Evolutionary conservation across 2,888 invertebrate species (phyloP).

Genomic region (Ceraclea dissimilis): DNA sequence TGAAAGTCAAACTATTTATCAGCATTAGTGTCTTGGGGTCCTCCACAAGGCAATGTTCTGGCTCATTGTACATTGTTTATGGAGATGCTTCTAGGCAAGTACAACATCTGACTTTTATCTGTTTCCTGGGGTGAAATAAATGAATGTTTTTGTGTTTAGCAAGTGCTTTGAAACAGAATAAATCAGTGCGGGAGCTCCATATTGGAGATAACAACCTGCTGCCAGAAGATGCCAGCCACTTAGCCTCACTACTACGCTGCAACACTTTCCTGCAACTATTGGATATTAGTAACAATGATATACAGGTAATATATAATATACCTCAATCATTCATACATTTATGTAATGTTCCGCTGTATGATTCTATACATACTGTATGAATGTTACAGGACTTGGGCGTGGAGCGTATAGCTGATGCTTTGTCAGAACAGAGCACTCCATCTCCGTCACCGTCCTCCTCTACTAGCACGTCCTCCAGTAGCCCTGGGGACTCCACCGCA

Average conservation of each 20-base stretch:
- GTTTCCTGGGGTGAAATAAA: too few relatives aligned
- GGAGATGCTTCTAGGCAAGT: not conserved
- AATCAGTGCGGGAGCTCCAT: conserved; percentile 68
- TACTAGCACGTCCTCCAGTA: conserved; percentile 38
- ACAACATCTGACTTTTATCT: too few relatives aligned
- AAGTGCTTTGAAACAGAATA: conserved; percentile 71
- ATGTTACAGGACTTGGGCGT: conserved; percentile 58
- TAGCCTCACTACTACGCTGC: conserved; percentile 64
- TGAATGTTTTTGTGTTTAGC: too few relatives aligned
- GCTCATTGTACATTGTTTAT: not conserved
- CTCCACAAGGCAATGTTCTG: too few relatives aligned
- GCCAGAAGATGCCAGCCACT: conserved; percentile 66
- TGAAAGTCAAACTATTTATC: too few relatives aligned
- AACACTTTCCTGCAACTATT: conserved; percentile 71
- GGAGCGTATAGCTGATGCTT: conserved; percentile 63
- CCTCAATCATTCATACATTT: not conserved
- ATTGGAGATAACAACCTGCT: conserved; percentile 75
- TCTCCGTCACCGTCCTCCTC: conserved; percentile 28
- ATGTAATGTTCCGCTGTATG: not conserved
- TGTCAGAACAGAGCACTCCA: conserved; percentile 56
- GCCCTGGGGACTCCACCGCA: conserved; percentile 32
- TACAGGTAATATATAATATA: conserved; percentile 37
- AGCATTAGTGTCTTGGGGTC: too few relatives aligned
- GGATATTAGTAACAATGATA: conserved; percentile 68
- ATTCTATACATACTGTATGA: too few relatives aligned